These are phyloP conservation scores for Nycticryphes semicollaris DNA, from an alignment of 2,113 vertebrate species.

Conservation along the genomic window DNA sequence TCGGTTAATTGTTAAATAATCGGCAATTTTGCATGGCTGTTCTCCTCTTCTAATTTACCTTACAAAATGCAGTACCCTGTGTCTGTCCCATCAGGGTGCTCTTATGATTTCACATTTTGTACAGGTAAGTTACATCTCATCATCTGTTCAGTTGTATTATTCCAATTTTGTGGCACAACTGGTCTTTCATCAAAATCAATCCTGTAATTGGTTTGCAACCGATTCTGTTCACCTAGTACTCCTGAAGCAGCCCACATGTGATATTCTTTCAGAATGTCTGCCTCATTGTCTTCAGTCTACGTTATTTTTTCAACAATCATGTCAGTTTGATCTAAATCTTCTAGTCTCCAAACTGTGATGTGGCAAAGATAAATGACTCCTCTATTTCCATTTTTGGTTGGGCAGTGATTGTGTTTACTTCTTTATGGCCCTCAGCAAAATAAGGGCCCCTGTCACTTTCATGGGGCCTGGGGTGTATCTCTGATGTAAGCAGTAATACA, in stretches of 20 bases:
- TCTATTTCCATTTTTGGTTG: not conserved
- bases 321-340: not conserved
- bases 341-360: not conserved
- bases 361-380: not conserved
- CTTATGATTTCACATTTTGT: not conserved
- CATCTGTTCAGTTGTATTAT: not conserved
- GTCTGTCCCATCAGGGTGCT: not conserved
- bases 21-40: not conserved
- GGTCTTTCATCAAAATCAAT: not conserved
- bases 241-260: not conserved
- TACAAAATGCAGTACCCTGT: not conserved
- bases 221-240: not conserved
- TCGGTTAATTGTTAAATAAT: not conserved
- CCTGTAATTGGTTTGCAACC: not conserved
- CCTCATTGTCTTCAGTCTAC: not conserved
- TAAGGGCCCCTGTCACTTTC: not conserved
- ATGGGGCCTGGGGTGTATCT: not conserved
- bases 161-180: not conserved
- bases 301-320: not conserved
- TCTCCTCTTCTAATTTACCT: not conserved
- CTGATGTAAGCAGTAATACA: not conserved
- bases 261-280: not conserved
- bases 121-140: not conserved
- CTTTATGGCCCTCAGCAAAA: rapidly evolving
- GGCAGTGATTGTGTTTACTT: not conserved